phyloP scores from a whole-genome alignment of 2,113 vertebrate species.

The Corythornis madagascariensis region DNA sequence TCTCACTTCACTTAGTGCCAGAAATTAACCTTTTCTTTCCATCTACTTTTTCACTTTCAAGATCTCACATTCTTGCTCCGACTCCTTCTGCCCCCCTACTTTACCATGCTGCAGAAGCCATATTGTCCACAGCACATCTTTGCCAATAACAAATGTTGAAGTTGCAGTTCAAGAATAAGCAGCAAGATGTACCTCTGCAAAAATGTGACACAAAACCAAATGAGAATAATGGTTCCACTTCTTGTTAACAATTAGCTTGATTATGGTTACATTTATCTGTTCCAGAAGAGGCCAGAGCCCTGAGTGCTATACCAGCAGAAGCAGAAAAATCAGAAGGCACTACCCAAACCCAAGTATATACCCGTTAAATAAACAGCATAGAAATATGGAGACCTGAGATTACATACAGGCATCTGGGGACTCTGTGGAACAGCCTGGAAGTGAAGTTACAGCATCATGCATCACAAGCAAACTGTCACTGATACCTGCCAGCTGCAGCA shows the following conservation, averaged over 20 bases:
- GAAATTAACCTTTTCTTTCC: background rate
- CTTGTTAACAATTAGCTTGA: background rate
- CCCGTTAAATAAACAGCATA: background rate
- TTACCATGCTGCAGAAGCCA: background rate
- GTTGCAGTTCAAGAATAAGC: background rate
- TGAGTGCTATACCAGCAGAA: background rate
- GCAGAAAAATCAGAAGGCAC: background rate
- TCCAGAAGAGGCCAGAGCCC: background rate
- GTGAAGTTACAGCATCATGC: background rate
- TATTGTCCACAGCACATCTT: background rate
- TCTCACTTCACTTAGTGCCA: background rate
- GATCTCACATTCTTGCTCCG: fast-evolving
- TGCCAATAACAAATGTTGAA: background rate
- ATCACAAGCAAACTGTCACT: background rate
- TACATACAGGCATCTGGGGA: background rate
- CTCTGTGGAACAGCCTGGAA: background rate
- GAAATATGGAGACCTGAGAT: background rate
- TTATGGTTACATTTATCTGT: background rate
- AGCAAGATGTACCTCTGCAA: background rate
- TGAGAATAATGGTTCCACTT: background rate
- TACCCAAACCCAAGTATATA: background rate
- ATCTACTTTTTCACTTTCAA: background rate
- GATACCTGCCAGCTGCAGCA: background rate
- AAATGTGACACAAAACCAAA: background rate
- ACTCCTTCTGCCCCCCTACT: background rate